Percentiles rank a stretch among this genome's conserved stretches.
Evolutionary conservation across 2,113 vertebrate genomes (phyloP).

Genomic region (Calidris pygmaea): DNA sequence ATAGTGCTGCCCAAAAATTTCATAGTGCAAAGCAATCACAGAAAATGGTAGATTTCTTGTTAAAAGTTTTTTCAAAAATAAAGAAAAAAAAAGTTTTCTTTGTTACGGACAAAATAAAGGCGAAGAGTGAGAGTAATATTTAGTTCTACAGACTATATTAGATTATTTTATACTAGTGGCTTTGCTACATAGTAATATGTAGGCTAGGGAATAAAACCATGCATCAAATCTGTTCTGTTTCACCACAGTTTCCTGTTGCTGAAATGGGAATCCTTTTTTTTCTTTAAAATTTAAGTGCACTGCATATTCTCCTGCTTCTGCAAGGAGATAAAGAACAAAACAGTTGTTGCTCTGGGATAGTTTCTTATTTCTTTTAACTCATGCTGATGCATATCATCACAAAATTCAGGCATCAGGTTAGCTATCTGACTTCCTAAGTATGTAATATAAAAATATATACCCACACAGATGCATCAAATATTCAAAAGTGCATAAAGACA

Average conservation of each 20-base stretch:
- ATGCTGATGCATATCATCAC: neutral
- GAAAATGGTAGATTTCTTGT: neutral
- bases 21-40: neutral
- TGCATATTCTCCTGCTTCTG: neutral
- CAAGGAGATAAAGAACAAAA: neutral
- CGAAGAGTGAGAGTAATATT: neutral
- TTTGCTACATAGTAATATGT: neutral
- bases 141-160: neutral
- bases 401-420: neutral
- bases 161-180: neutral
- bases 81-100: neutral
- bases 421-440: neutral
- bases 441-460: neutral
- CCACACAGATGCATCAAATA: neutral
- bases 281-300: neutral
- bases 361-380: neutral
- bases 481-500: neutral
- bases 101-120: neutral
- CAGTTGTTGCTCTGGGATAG: neutral
- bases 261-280: neutral
- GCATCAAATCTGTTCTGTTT: neutral
- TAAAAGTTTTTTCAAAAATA: neutral
- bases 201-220: neutral
- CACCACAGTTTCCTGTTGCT: neutral
- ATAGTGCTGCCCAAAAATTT: neutral